Evolutionary conservation across 2,888 invertebrate genomes (phyloP).

Genomic region (Tethea ocularis): DNA sequence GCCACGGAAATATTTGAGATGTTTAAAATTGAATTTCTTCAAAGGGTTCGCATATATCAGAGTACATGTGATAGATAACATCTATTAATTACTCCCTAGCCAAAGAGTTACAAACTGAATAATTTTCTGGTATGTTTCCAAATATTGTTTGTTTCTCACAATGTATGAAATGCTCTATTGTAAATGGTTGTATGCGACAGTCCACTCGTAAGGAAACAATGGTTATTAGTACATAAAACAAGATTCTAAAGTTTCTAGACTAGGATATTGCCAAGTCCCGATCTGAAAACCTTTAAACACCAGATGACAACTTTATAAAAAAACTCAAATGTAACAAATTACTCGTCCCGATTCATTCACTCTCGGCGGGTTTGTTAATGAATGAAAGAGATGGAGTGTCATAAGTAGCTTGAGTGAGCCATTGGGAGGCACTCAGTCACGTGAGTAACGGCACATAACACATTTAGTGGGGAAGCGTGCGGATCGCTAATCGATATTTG

Average conservation of each 20-base stretch:
- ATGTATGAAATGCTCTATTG: too few species aligned
- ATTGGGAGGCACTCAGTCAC: neutral
- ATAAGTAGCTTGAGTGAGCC: neutral
- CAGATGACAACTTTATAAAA: neutral
- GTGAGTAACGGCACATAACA: slow-evolving; percentile 1
- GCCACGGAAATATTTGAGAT: neutral
- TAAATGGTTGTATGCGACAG: too few species aligned
- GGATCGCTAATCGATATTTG: slow-evolving; percentile 8
- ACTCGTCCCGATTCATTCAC: neutral
- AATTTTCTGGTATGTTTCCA: too few species aligned
- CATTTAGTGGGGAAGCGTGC: neutral
- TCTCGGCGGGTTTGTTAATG: neutral
- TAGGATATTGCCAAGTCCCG: too few species aligned
- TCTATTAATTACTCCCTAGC: neutral
- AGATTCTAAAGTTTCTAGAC: too few species aligned
- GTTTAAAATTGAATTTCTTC: slow-evolving; percentile 1
- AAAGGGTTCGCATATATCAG: neutral
- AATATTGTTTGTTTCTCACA: too few species aligned
- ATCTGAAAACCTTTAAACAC: neutral
- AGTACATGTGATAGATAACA: neutral
- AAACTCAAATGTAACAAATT: neutral
- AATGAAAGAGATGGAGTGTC: neutral
- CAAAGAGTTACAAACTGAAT: neutral
- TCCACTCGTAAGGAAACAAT: too few species aligned
- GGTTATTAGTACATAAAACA: too few species aligned